Evolutionary conservation across 2,113 vertebrate species (phyloP).

Genomic region (Gavialis gangeticus): DNA sequence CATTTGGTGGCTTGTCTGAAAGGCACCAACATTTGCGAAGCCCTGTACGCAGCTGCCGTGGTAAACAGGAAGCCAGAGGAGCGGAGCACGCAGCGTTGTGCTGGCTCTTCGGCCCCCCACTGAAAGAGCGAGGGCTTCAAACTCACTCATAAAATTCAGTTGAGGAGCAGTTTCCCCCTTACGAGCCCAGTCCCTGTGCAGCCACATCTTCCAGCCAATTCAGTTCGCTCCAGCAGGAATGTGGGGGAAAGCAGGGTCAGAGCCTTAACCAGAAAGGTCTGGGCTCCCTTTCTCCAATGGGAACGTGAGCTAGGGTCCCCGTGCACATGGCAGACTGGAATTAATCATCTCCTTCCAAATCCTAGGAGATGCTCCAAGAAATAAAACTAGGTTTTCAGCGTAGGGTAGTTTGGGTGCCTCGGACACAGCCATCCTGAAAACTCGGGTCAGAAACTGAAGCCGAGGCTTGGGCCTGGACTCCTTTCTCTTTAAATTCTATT

Average conservation of each 20-base stretch:
- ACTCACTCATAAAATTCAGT: neutral
- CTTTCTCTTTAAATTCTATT: too few species aligned
- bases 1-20: slow-evolving; percentile 27
- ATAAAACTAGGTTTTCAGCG: too few species aligned
- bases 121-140: neutral
- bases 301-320: too few species aligned
- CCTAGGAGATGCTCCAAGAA: too few species aligned
- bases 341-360: too few species aligned
- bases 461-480: too few species aligned
- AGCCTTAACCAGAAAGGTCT: neutral
- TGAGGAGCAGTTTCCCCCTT: neutral
- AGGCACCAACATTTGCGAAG: neutral
- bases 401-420: too few species aligned
- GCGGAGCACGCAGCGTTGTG: slow-evolving; percentile 31
- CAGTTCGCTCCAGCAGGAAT: neutral
- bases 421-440: too few species aligned
- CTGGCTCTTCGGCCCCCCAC: neutral
- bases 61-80: slow-evolving; percentile 81
- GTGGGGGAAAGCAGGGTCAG: neutral
- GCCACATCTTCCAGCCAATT: neutral
- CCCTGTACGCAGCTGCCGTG: slow-evolving; percentile 57
- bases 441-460: too few species aligned
- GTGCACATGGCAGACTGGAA: too few species aligned
- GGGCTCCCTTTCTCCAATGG: too few species aligned
- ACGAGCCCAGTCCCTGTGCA: neutral